A percentile compares a stretch with the other conserved stretches of the same genome.
Conservation (phyloP, 2,113 vertebrate genomes). For the Hippocampus mohnikei region DNA sequence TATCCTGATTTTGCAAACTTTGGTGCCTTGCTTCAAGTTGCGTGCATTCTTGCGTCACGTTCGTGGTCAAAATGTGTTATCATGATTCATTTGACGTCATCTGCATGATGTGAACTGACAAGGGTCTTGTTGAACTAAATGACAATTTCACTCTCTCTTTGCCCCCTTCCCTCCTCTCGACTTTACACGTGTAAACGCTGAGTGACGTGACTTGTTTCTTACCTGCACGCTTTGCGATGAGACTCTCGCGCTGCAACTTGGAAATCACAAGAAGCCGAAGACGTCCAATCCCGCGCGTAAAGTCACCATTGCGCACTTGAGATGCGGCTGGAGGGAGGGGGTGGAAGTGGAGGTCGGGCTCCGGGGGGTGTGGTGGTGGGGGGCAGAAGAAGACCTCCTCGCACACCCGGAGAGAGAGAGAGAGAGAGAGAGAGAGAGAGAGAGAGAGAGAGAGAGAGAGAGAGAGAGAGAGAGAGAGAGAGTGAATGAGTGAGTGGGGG, state of each 20-base stretch:
- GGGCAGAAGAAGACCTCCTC: constrained; percentile 49
- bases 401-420: neutral
- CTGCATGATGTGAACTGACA: neutral
- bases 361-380: neutral
- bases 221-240: constrained; percentile 1
- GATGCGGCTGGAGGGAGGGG: neutral
- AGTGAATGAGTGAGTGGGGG: neutral
- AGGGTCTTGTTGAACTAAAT: neutral
- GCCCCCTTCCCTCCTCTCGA: no score
- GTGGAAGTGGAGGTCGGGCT: no score
- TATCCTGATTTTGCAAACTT: neutral
- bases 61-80: neutral
- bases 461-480: no score
- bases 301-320: constrained; percentile 72
- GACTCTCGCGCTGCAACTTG: neutral
- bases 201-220: neutral
- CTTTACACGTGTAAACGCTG: neutral
- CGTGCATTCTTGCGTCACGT: neutral
- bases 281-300: constrained; percentile 46
- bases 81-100: neutral
- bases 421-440: neutral
- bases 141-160: neutral
- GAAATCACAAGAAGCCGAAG: neutral
- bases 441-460: neutral
- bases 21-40: neutral